A percentile compares a stretch with the other conserved stretches of the same genome.
phyloP scores from a whole-genome alignment of 2,888 invertebrate species.

The Chloroclystis v-ata region DNA sequence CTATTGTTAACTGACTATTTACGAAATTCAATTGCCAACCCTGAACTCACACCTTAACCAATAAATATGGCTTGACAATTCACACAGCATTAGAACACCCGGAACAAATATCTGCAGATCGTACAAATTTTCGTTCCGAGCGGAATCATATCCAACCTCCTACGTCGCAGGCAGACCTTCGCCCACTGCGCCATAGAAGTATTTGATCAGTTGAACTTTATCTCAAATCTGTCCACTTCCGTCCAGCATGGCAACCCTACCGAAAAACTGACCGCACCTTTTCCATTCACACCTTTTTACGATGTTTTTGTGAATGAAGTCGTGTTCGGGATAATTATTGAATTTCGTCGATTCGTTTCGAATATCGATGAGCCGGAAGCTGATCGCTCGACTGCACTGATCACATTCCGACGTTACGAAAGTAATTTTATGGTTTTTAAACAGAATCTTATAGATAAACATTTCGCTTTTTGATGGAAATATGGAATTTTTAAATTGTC shows the following conservation, averaged over 20 bases:
- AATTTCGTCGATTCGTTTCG: conserved; percentile 77
- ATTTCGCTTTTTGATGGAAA: conserved; percentile 8
- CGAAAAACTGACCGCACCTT: conserved; percentile 66
- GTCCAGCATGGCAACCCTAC: conserved; percentile 16
- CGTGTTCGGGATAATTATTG: conserved; percentile 78
- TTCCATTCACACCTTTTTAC: conserved; percentile 77
- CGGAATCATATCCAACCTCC: too few relatives aligned
- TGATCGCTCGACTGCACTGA: conserved; percentile 54
- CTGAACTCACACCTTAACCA: too few relatives aligned
- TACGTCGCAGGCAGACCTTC: too few relatives aligned
- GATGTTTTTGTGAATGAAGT: conserved; percentile 74
- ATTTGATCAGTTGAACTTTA: not conserved
- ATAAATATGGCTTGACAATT: too few relatives aligned
- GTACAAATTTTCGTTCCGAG: too few relatives aligned
- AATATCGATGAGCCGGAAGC: conserved; percentile 78
- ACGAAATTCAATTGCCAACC: too few relatives aligned
- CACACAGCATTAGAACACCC: too few relatives aligned
- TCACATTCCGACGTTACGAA: conserved; percentile 68
- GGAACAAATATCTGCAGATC: too few relatives aligned
- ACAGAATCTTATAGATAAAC: conserved; percentile 45
- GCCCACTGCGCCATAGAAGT: too few relatives aligned
- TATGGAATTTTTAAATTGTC: conserved; percentile 36
- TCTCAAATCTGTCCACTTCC: not conserved
- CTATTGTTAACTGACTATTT: too few relatives aligned
- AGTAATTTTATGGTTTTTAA: conserved; percentile 77